Evolutionary conservation across 2,113 vertebrate genomes (phyloP).

Genomic region (Ophthalmolycus amberensis): DNA sequence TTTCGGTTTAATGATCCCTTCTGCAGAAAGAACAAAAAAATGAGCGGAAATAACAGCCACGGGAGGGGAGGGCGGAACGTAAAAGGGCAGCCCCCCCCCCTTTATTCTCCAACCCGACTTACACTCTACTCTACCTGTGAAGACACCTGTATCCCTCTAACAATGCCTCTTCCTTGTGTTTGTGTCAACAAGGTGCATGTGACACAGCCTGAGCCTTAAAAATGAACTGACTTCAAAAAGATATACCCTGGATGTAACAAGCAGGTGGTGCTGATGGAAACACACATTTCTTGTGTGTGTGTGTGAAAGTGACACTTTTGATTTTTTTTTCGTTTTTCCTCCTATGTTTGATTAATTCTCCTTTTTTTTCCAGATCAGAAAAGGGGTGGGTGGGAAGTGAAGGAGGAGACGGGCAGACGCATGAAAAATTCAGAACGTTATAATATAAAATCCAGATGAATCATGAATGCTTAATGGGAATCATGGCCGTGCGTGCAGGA

Average conservation of each 20-base stretch:
- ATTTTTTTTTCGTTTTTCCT: constrained; percentile 33
- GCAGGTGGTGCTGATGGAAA: constrained; percentile 61
- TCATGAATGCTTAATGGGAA: constrained; percentile 85
- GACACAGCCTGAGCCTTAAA: constrained; percentile 37
- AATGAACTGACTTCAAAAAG: constrained; percentile 53
- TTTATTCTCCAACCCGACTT: constrained; percentile 40
- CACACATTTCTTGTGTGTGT: background rate
- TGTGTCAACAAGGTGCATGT: constrained; percentile 43
- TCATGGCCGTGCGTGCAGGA: constrained; percentile 61
- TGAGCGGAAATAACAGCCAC: constrained; percentile 67
- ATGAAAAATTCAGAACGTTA: constrained; percentile 85
- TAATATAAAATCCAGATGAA: constrained; percentile 85
- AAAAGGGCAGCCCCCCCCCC: constrained; percentile 51
- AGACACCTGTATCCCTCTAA: constrained; percentile 61
- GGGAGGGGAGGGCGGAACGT: constrained; percentile 7
- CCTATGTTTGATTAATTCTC: constrained; percentile 73
- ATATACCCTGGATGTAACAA: constrained; percentile 35
- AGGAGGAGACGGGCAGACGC: constrained; percentile 32
- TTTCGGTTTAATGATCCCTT: constrained; percentile 82
- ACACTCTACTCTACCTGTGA: constrained; percentile 27
- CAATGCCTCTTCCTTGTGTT: constrained; percentile 48
- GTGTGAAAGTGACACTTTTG: constrained; percentile 60
- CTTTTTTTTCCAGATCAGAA: constrained; percentile 62
- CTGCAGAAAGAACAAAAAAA: constrained; percentile 72
- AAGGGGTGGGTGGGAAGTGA: constrained; percentile 19